phyloP scores from a whole-genome alignment of 2,797 vertebrate species.

The Sternotherus odoratus region DNA sequence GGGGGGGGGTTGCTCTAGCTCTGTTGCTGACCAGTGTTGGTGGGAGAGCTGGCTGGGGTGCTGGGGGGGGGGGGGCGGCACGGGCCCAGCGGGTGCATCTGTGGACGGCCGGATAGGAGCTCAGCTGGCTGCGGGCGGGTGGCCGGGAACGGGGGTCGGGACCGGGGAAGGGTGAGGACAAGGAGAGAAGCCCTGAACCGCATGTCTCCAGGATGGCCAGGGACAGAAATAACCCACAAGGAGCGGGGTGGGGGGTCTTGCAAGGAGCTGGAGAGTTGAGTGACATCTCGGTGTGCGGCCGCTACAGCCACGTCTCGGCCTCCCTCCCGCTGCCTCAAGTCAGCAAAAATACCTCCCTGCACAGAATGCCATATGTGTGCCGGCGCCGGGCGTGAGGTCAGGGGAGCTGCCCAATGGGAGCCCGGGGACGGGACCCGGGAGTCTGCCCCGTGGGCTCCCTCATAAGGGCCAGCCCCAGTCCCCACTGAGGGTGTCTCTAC shows the following conservation, averaged over 20 bases:
- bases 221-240: conserved; percentile 63
- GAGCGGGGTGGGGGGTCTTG: conserved; percentile 15
- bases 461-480: conserved; percentile 72
- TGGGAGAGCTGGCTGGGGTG: no score
- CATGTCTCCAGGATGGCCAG: conserved; percentile 48
- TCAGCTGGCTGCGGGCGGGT: no score
- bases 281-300: conserved; percentile 79
- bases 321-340: conserved; percentile 57
- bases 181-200: neutral
- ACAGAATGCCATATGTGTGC: conserved; percentile 57
- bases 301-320: conserved; percentile 11
- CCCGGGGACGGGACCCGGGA: conserved; percentile 11
- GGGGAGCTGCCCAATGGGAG: conserved; percentile 24
- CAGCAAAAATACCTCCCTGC: conserved; percentile 80
- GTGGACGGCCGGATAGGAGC: neutral
- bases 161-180: neutral
- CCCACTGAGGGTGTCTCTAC: conserved; percentile 65
- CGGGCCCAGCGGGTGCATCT: no score
- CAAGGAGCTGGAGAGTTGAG: conserved; percentile 63
- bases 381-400: conserved; percentile 30
- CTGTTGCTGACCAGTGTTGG: no score
- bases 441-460: conserved; percentile 60
- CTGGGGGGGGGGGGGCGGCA: no score
- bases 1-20: no score
- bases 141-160: neutral